Evolutionary conservation across 2,113 vertebrate species (phyloP), one percentile per base, ranked within the genome.

Genomic region (Sinosuthora webbiana): DNA sequence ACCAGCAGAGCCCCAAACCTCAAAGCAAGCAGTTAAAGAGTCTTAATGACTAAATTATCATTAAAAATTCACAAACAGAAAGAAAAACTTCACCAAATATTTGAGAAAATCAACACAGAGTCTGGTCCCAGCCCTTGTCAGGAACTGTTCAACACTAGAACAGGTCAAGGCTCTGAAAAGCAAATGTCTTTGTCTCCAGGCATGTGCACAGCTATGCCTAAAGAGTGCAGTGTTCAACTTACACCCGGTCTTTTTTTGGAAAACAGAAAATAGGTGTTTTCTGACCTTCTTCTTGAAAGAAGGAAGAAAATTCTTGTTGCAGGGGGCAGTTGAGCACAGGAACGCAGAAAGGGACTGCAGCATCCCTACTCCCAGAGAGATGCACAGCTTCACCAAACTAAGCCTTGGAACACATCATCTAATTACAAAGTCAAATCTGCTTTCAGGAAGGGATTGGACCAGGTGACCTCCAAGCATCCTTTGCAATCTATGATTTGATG

Each of bases 251-350:
- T 86, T 83, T 52, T 50, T 50, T 49, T 57, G 28, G n/a, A 15
- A 92, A 49, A 50, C 3, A n/a, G 18, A 20, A 92, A 69, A 69
- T 8, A 73, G 11, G 11, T 49, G 8, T 45, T 93, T 76, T 88
- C 63, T 83, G 57, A 94, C n/a, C 59, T 62, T 23, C 23, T 22
- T 65, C 37, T 55, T 35, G 35, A 57, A 94, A 53, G 89, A 93
- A 87, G 25, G 45, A 83, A 65, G 55, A 52, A 16, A 33, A 20
- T 68, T 76, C n/a, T 79, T 73, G 35, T 52, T 4, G 0, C 2
- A 3, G 18, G 20, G 9, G 0, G 1, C 14, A 65, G 56, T 1
- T 64, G 20, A 63, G 31, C 44, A 37, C 22, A 31, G 45, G 30
- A 91, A 52, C 0, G 0, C 10, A 35, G 42, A 57, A 81, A 78